These are phyloP conservation scores for Musca vetustissima DNA, from an alignment of 1,140 invertebrate genomes.

Conservation along the genomic window DNA sequence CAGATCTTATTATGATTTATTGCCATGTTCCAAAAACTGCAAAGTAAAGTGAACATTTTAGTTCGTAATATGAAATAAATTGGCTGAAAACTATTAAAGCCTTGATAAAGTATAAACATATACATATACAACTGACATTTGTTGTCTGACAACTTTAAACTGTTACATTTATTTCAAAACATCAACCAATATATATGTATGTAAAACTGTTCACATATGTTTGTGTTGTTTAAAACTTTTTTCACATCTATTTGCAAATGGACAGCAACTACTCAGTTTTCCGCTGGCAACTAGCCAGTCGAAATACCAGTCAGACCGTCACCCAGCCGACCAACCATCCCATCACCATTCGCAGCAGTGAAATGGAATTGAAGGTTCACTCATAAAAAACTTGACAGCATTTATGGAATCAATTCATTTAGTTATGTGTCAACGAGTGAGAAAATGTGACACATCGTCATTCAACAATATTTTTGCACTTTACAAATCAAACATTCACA, in stretches of 20 bases:
- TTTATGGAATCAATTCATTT: constrained; percentile 26
- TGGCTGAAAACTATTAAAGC: too few relatives aligned
- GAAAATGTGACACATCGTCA: constrained; percentile 14
- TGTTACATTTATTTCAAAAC: too few relatives aligned
- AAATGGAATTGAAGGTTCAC: constrained; percentile 12
- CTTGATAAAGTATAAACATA: too few relatives aligned
- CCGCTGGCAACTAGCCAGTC: too few relatives aligned
- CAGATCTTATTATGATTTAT: constrained; percentile 12
- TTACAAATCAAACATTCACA: neutral
- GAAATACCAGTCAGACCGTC: too few relatives aligned
- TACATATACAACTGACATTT: too few relatives aligned
- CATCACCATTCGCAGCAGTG: neutral
- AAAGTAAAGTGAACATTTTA: too few relatives aligned
- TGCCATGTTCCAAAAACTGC: neutral
- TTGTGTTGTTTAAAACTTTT: neutral
- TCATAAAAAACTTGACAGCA: constrained; percentile 11
- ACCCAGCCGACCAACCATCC: too few relatives aligned
- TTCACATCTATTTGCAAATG: neutral
- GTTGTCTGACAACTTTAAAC: too few relatives aligned
- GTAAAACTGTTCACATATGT: neutral
- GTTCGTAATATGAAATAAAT: too few relatives aligned
- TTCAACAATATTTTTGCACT: neutral
- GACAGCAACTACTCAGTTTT: too few relatives aligned
- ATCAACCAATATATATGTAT: too few relatives aligned
- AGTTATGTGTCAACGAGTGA: constrained; percentile 22